These are phyloP conservation scores for Ptychodera flava DNA, from an alignment of 35 echinoderm and acorn worm species.

Conservation along the genomic window DNA sequence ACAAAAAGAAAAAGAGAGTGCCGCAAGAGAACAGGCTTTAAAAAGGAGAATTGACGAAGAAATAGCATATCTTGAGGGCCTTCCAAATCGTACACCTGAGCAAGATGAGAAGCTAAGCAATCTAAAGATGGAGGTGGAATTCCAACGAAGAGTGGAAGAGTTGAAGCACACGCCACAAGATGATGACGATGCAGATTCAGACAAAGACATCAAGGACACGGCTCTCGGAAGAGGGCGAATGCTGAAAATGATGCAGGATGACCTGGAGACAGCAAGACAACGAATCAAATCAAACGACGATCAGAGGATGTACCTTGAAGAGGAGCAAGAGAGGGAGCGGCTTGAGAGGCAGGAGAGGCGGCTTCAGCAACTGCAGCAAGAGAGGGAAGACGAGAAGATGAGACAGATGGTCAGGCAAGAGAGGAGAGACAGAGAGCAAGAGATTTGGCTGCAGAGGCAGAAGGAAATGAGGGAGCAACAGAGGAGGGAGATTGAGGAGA, in stretches of 20 bases:
- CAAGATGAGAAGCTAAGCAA: slow-evolving; percentile 79
- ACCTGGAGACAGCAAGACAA: background rate
- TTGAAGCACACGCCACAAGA: slow-evolving; percentile 36
- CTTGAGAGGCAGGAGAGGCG: slow-evolving; percentile 18
- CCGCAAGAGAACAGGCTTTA: slow-evolving; percentile 50
- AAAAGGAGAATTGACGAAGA: slow-evolving; percentile 45
- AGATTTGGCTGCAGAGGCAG: background rate
- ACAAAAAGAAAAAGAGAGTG: slow-evolving; percentile 51
- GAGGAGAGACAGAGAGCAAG: background rate
- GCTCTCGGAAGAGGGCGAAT: slow-evolving; percentile 28
- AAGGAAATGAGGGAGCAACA: slow-evolving; percentile 22
- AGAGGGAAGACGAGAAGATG: background rate
- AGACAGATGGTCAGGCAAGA: background rate
- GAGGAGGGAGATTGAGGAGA: slow-evolving; percentile 21
- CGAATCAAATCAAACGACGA: background rate
- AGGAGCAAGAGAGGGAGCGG: slow-evolving; percentile 33
- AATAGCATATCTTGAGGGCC: slow-evolving; percentile 51
- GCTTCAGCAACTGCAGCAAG: slow-evolving; percentile 18
- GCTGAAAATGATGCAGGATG: slow-evolving; percentile 32
- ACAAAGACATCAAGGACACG: background rate
- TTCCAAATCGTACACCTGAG: slow-evolving; percentile 42
- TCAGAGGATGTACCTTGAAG: background rate
- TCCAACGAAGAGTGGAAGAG: slow-evolving; percentile 73
- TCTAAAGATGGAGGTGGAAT: slow-evolving; percentile 64
- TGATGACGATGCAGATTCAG: slow-evolving; percentile 41